Evolutionary conservation across 2,797 vertebrate genomes (phyloP).

Genomic region (Cuniculus paca): DNA sequence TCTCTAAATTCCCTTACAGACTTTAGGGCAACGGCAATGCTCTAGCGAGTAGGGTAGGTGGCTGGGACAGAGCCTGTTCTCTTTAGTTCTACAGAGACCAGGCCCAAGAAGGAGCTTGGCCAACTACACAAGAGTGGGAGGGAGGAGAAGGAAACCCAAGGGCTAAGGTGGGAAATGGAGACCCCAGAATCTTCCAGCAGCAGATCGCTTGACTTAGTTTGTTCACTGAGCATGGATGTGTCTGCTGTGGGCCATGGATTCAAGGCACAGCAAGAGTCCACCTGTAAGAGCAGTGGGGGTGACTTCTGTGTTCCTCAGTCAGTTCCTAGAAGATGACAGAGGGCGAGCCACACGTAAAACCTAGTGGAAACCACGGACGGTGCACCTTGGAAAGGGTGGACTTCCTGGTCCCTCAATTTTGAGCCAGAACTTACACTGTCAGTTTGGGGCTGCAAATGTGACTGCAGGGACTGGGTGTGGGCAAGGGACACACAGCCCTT

Average conservation of each 20-base stretch:
- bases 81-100: background rate
- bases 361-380: background rate
- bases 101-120: background rate
- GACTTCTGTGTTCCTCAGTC: background rate
- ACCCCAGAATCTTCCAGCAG: background rate
- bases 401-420: background rate
- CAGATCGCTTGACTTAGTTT: background rate
- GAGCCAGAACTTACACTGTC: background rate
- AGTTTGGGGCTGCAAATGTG: background rate
- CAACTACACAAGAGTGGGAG: too few species aligned
- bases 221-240: background rate
- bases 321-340: background rate
- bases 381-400: background rate
- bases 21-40: background rate
- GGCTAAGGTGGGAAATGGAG: background rate
- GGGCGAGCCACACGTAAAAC: background rate
- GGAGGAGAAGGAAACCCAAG: background rate
- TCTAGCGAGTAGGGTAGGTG: background rate
- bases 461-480: background rate
- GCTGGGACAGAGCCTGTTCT: background rate
- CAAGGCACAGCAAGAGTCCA: background rate
- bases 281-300: background rate
- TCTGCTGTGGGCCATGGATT: background rate
- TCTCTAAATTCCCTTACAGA: background rate
- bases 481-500: background rate